Percentiles rank a stretch among this genome's conserved stretches.
phyloP scores from a whole-genome alignment of 2,888 invertebrate genomes.

The Sesia apiformis region DNA sequence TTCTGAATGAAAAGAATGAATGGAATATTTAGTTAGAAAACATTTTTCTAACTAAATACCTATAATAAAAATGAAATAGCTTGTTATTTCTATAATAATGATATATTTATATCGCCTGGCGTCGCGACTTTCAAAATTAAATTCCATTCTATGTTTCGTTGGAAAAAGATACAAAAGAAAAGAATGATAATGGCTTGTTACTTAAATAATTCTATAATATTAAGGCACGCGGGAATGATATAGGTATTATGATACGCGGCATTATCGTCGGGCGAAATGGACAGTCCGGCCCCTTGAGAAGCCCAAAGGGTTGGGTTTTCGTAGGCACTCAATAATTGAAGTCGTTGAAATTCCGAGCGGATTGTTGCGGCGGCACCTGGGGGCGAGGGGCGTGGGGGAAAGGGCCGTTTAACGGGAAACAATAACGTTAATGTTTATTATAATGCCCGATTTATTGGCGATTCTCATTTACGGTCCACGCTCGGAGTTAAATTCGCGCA shows the following conservation, averaged over 20 bases:
- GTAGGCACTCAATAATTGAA: slow-evolving; percentile 71
- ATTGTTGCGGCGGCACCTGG: slow-evolving; percentile 61
- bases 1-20: no score
- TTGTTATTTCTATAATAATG: not conserved
- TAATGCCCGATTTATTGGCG: slow-evolving; percentile 68
- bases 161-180: slow-evolving; percentile 33
- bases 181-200: slow-evolving; percentile 44
- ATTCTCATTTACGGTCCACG: slow-evolving; percentile 59
- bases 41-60: not conserved
- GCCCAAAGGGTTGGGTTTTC: slow-evolving; percentile 61
- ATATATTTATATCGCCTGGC: not conserved
- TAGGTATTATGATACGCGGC: slow-evolving; percentile 26
- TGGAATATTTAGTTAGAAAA: no score
- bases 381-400: slow-evolving; percentile 13
- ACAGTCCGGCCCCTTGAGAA: slow-evolving; percentile 65
- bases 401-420: slow-evolving; percentile 50
- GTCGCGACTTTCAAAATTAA: slow-evolving; percentile 24
- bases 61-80: not conserved
- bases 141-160: slow-evolving; percentile 22
- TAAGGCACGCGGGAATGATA: not conserved
- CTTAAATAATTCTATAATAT: slow-evolving; percentile 21
- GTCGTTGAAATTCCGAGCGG: slow-evolving; percentile 68
- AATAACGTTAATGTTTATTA: slow-evolving; percentile 70
- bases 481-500: slow-evolving; percentile 45
- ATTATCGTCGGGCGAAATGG: slow-evolving; percentile 61